Evolutionary conservation across 2,888 invertebrate species (phyloP), one percentile per base, ranked within the genome.

Genomic region (Meteorus cinctellus): DNA sequence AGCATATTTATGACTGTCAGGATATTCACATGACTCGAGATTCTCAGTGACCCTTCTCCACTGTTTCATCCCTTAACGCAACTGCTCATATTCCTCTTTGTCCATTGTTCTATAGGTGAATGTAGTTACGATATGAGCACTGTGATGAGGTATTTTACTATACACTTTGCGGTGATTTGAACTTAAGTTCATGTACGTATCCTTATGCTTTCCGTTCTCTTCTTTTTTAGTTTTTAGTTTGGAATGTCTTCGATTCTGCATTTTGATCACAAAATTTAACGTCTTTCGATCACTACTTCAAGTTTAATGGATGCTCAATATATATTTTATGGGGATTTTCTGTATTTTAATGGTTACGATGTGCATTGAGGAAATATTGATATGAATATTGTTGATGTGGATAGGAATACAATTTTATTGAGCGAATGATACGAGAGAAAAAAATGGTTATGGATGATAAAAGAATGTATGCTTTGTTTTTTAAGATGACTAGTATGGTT

Each of bases 1-100:
- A 27, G 29, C 31, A 62, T 62, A 72, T 72, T 63, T 72, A 72
- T 72, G 27, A 72, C 63, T 62, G 31, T 70, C 59, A 19, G 62
- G 29, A 62, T 62, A 29, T 62, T 31, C 31, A 31, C 31, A 31
- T 27, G 31, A 62, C 31, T 62, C 31, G 14, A 62, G 62, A 62
- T 62, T 31, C 31, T 29, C 31, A 2, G 4, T 55, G 55, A 55
- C 19, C 55, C 55, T 62, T 29, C 29, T 16, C 14, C 62, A 31
- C 62, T 62, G 27, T 27, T 66, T 66, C 45, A 66, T 41, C 45
- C 66, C 12, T 66, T 41, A 66, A 66, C n/a, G 63, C 66, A 66
- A 31, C 19, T 41, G 2, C 62, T n/a, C 62, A 31, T 62, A 62
- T 4, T n/a, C 29, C 31, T 16, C 31, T 62, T 5, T 16, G 12